Evolutionary conservation across 2,888 invertebrate genomes (phyloP), one percentile per base, ranked within the genome.

Genomic region (Blastobasis lacticolella): DNA sequence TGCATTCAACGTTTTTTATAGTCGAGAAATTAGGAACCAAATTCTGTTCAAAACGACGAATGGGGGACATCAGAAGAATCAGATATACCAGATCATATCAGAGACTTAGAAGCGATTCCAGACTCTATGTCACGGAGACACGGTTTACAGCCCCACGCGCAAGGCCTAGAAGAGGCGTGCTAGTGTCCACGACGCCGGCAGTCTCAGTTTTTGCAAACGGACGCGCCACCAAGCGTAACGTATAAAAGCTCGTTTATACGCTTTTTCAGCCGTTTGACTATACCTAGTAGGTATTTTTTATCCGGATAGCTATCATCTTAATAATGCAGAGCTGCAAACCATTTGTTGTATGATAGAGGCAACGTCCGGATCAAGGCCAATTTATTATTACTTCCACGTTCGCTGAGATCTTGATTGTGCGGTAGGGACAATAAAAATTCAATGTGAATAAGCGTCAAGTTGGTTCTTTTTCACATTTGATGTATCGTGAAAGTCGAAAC

Each of bases 191-290:
- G 50, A 45, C 38, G 40, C 10, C n/a, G 41, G 38, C 41, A 9
- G 42, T 37, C 71, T 67, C 69, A 67, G 70, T 83, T 84, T 86
- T 85, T 86, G 74, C 70, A 58, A 60, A 63, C 68, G 67, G 66
- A 71, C 67, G 73, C 67, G 72, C 79, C 67, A 65, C 69, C 69
- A 68, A 81, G 72, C 86, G 81, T 85, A 73, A 83, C 82, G 75
- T 74, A 78, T 78, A 81, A 85, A 86, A 82, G 82, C 80, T 84
- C 82, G 77, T 83, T 81, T 81, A 81, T 75, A 77, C 74, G 77
- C 78, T 85, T 84, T 83, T 83, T 74, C 78, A 70, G 67, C 63
- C 68, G 63, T 71, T 77, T 72, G 74, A 73, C 69, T 75, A 73
- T 71, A 74, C 67, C 71, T 67, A 69, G 63, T 54, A 49, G 57